Evolutionary conservation across 2,113 vertebrate species (phyloP).

Genomic region (Drymodes brunneopygia): DNA sequence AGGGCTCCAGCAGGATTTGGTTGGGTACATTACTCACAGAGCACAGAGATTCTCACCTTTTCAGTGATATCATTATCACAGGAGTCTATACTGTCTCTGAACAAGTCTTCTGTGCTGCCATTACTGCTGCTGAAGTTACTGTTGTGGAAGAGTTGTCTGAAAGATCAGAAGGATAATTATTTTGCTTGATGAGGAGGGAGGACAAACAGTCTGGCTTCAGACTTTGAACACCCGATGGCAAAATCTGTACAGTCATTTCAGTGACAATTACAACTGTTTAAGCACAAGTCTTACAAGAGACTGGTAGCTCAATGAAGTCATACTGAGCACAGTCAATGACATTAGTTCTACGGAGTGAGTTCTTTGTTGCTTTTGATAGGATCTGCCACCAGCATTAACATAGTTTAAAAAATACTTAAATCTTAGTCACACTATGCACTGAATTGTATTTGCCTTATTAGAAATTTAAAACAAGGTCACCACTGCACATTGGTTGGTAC

Average conservation of each 20-base stretch:
- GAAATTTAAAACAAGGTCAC: background rate
- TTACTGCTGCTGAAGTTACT: constrained; percentile 98
- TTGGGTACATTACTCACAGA: background rate
- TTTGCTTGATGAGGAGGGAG: constrained; percentile 53
- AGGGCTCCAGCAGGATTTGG: background rate
- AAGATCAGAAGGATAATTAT: constrained; percentile 33
- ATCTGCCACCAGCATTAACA: background rate
- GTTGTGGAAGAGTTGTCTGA: constrained; percentile 92
- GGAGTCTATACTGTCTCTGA: constrained; percentile 94
- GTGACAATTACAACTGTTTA: background rate
- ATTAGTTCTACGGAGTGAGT: background rate
- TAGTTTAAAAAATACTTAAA: background rate
- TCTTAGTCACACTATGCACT: background rate
- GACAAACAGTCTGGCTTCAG: background rate
- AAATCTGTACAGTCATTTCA: background rate
- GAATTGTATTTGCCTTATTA: background rate
- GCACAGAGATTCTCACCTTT: constrained; percentile 76
- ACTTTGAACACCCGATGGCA: background rate
- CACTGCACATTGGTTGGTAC: background rate
- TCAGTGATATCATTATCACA: constrained; percentile 92
- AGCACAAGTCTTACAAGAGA: background rate
- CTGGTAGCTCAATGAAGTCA: constrained; percentile 7
- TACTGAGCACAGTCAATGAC: background rate
- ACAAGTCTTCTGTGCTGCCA: constrained; percentile 95
- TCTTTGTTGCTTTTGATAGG: background rate